Conservation (phyloP, 2,113 vertebrate genomes). For the Cebidichthys violaceus region DNA sequence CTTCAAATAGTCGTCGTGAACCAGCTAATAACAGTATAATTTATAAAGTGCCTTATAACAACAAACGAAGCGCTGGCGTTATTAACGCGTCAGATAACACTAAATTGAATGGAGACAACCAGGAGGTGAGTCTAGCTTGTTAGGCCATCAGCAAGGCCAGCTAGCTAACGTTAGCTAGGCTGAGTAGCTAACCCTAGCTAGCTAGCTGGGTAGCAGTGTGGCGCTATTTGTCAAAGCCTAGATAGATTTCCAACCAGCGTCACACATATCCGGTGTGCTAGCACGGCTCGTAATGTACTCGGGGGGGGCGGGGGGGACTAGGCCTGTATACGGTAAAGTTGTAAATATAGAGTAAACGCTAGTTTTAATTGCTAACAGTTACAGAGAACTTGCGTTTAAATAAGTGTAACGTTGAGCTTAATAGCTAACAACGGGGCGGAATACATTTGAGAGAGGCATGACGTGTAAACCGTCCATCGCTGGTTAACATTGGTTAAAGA, state of each 20-base stretch:
- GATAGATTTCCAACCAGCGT: conserved; percentile 53
- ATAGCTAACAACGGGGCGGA: not conserved
- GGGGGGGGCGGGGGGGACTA: not conserved
- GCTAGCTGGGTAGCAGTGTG: conserved; percentile 4
- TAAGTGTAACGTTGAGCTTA: not conserved
- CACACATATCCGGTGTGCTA: conserved; percentile 44
- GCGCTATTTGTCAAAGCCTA: conserved; percentile 46
- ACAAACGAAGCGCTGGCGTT: not conserved
- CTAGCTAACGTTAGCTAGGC: conserved; percentile 63
- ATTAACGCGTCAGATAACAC: conserved; percentile 1
- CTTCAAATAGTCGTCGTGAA: not conserved
- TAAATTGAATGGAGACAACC: conserved; percentile 33
- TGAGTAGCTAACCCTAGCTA: no score
- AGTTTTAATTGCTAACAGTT: not conserved
- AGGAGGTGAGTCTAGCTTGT: conserved; percentile 60
- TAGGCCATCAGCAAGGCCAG: conserved; percentile 71
- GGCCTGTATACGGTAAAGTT: conserved; percentile 27
- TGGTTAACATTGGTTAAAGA: conserved; percentile 57
- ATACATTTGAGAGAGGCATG: conserved; percentile 32
- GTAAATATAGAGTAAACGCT: not conserved
- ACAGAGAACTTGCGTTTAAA: not conserved
- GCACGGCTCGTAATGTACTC: not conserved
- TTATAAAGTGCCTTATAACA: not conserved
- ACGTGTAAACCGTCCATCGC: conserved; percentile 50
- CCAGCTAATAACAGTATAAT: not conserved